Conservation (phyloP, 1,140 invertebrate genomes). For the Lucilia sericata region DNA sequence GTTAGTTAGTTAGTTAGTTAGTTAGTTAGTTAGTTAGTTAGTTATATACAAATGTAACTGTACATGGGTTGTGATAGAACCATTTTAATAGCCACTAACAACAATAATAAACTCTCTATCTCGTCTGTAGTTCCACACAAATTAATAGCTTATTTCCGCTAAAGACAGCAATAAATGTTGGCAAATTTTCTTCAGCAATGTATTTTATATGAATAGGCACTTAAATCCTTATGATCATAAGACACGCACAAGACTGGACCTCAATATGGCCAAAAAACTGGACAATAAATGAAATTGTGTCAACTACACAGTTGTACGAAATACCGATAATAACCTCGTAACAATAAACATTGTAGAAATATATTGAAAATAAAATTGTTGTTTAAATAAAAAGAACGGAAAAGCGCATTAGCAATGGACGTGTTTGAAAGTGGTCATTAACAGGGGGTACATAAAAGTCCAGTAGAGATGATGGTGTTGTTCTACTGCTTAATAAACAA, state of each 20-base stretch:
- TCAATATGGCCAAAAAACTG: neutral
- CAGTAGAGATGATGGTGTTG: too few relatives aligned
- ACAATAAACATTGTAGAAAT: neutral
- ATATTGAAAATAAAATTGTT: neutral
- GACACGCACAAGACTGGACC: neutral
- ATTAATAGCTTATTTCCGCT: neutral
- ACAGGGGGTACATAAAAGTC: too few relatives aligned
- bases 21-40: too few relatives aligned
- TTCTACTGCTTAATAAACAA: too few relatives aligned
- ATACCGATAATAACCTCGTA: too few relatives aligned
- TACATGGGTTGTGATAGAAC: neutral
- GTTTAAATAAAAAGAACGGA: neutral
- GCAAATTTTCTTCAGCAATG: neutral
- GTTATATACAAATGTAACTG: too few relatives aligned
- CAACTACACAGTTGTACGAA: too few relatives aligned
- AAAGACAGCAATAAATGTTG: neutral
- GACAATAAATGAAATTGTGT: neutral
- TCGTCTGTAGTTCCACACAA: neutral
- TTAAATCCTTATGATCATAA: neutral
- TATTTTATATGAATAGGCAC: neutral
- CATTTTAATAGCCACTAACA: too few relatives aligned
- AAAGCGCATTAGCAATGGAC: neutral
- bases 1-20: too few relatives aligned
- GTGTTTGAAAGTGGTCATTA: too few relatives aligned
- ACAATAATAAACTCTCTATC: neutral